Evolutionary conservation across 2,113 vertebrate genomes (phyloP), one percentile per base, ranked within the genome.

Genomic region (Phylloscopus whistleri): DNA sequence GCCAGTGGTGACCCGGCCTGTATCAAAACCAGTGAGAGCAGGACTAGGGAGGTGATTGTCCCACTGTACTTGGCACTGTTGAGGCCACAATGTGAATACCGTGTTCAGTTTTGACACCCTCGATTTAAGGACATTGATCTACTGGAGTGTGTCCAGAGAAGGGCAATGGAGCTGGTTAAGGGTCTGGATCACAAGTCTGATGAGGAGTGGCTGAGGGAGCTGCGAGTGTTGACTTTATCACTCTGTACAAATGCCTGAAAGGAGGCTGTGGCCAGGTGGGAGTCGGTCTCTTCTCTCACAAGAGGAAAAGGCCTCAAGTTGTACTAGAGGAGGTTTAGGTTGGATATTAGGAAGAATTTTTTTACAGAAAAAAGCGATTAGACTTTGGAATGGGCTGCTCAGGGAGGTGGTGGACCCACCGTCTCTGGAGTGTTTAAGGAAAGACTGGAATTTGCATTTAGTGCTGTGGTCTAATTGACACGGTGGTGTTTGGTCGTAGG

Each of bases 281-380:
- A 13, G 5, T 8, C 1, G 0, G 24, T 6, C 13, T 53, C 28
- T 39, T 67, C n/a, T 39, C 20, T 0, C 3, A 39, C 28, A 20
- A 53, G 70, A 41, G 6, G 9, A 60, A 39, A 30, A 6, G 1
- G 11, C 21, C 39, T 75, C 28, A 35, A 23, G 3, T n/a, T 76
- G 41, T 46, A 17, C 14, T 7, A 68, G n/a, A 6, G 11, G 4
- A 35, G 11, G 9, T 55, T 41, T 55, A 53, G n/a, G 4, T 31
- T 41, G 55, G 30, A 55, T 27, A 49, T 35, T 26, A 41, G 3
- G 13, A 64, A 27, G 6, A 37, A 44, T 13, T 59, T 33, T 16
- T 52, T 53, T 33, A 49, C 55, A 35, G 22, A 31, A 31, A 55
- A 55, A 44, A 7, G 8, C 1, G 3, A 27, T 22, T 16, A 17